A percentile compares a stretch with the other conserved stretches of the same genome.
Conservation (phyloP, 2,888 invertebrate genomes). For the Baronia brevicornis region DNA sequence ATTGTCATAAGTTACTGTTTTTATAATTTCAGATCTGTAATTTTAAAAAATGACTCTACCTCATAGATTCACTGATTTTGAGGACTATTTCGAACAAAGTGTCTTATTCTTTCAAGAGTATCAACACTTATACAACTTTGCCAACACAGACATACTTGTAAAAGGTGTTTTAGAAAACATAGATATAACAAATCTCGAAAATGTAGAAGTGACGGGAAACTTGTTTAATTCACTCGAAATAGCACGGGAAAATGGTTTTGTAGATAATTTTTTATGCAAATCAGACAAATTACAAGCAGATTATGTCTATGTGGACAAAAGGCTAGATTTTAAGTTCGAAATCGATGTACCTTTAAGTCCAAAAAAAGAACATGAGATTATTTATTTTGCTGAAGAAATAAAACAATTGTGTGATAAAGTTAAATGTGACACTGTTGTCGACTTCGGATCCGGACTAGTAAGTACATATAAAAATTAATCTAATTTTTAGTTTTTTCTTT, state of each 20-base stretch:
- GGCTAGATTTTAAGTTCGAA: slow-evolving; percentile 22
- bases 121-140: slow-evolving; percentile 78
- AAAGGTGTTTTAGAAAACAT: slow-evolving; percentile 71
- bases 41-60: slow-evolving; percentile 45
- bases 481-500: too few species aligned
- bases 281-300: slow-evolving; percentile 29
- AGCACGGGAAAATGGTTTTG: slow-evolving; percentile 25
- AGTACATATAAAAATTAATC: too few species aligned
- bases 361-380: slow-evolving; percentile 85
- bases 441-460: slow-evolving; percentile 85
- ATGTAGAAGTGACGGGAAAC: slow-evolving; percentile 28
- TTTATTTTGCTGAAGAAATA: slow-evolving; percentile 75
- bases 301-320: slow-evolving; percentile 26
- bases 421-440: slow-evolving; percentile 75
- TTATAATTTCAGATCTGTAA: slow-evolving; percentile 5
- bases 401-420: slow-evolving; percentile 58
- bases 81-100: slow-evolving; percentile 73
- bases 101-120: slow-evolving; percentile 74
- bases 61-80: slow-evolving; percentile 27
- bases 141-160: slow-evolving; percentile 79
- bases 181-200: slow-evolving; percentile 43
- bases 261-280: slow-evolving; percentile 34
- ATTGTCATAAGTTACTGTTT: neutral
- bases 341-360: slow-evolving; percentile 56
- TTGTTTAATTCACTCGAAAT: slow-evolving; percentile 28